Evolutionary conservation across 2,113 vertebrate genomes (phyloP).

Genomic region (Hippopotamus amphibius): DNA sequence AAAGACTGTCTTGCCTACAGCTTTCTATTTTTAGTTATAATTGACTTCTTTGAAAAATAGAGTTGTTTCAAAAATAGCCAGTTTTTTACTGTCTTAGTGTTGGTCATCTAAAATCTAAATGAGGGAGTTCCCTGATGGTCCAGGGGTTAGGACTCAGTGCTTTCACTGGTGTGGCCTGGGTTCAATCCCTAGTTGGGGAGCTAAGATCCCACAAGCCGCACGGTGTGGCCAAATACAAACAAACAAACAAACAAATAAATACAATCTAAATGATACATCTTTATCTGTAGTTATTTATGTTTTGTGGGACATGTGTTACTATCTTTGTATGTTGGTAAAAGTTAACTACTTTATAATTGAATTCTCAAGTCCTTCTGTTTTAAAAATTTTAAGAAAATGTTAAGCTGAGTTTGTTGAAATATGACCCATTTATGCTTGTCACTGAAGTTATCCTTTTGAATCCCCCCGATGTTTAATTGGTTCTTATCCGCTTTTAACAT

Average conservation of each 20-base stretch:
- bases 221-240: too few relatives aligned
- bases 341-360: not conserved
- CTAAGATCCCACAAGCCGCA: not conserved
- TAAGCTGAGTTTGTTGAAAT: not conserved
- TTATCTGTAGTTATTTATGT: not conserved
- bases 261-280: not conserved
- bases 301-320: not conserved
- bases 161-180: not conserved
- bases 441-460: not conserved
- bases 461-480: not conserved
- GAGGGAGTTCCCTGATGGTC: too few relatives aligned
- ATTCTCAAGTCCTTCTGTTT: not conserved
- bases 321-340: not conserved
- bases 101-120: not conserved
- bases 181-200: not conserved
- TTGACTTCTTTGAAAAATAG: not conserved
- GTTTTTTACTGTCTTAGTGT: not conserved
- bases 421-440: not conserved
- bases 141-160: too few relatives aligned
- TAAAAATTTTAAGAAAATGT: conserved; percentile 7
- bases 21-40: not conserved
- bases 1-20: not conserved
- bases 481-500: not conserved
- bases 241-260: too few relatives aligned
- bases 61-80: not conserved